Evolutionary conservation across 2,113 vertebrate species (phyloP).

Genomic region (Miniopterus natalensis): DNA sequence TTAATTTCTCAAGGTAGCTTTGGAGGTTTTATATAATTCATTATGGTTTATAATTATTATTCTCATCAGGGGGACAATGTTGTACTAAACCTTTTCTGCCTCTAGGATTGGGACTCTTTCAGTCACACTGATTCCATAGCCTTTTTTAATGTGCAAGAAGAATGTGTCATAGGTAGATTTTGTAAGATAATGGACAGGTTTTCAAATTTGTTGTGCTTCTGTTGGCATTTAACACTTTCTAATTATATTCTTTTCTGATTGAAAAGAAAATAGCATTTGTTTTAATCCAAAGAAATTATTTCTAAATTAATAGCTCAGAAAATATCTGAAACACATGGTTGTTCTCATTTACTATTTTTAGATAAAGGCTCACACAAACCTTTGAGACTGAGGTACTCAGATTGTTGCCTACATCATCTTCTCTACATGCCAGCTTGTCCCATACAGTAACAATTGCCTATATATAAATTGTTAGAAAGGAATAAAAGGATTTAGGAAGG

Average conservation of each 20-base stretch:
- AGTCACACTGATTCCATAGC: neutral
- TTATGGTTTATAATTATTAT: constrained; percentile 36
- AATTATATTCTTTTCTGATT: constrained; percentile 52
- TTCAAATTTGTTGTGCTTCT: constrained; percentile 59
- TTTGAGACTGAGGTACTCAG: neutral
- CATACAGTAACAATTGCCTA: neutral
- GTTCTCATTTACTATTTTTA: neutral
- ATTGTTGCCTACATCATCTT: neutral
- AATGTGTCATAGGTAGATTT: constrained; percentile 12
- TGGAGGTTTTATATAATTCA: constrained; percentile 30
- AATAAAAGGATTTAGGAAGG: constrained; percentile 35
- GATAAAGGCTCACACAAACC: neutral
- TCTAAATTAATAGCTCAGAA: constrained; percentile 13
- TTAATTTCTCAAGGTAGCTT: constrained; percentile 37
- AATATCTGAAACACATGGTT: neutral
- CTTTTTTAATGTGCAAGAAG: constrained; percentile 31
- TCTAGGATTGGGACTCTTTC: neutral
- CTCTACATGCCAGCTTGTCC: neutral
- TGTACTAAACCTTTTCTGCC: neutral
- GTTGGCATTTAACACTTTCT: constrained; percentile 47
- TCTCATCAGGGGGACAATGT: constrained; percentile 38
- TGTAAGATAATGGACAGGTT: constrained; percentile 55
- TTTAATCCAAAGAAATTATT: constrained; percentile 58
- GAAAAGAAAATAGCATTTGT: neutral
- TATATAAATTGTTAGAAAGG: neutral